Percentiles rank a stretch among this genome's conserved stretches.
Conservation (phyloP, 2,888 invertebrate genomes). For the Drepana falcataria region DNA sequence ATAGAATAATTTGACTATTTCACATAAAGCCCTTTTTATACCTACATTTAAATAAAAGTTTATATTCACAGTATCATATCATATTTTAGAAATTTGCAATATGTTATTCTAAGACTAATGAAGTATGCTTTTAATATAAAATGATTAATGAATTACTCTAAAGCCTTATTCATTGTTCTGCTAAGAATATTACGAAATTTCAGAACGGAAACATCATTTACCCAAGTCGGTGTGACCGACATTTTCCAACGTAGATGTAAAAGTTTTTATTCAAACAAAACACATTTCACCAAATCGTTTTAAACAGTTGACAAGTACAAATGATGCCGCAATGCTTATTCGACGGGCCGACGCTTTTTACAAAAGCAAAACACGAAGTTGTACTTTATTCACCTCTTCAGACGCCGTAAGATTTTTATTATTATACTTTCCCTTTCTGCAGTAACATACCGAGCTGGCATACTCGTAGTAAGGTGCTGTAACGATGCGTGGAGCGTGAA, state of each 20-base stretch:
- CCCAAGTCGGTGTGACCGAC: background rate
- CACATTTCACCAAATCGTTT: background rate
- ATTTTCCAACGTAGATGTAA: background rate
- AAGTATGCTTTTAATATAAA: background rate
- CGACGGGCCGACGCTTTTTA: conserved; percentile 32
- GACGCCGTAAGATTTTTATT: conserved; percentile 68
- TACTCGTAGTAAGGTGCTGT: conserved; percentile 55
- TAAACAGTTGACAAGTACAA: conserved; percentile 7
- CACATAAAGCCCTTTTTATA: too few species aligned
- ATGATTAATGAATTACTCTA: background rate
- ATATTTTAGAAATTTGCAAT: conserved; percentile 14
- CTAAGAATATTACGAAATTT: background rate
- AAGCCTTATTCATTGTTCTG: background rate
- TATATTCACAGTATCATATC: too few species aligned
- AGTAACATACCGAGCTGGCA: conserved; percentile 43
- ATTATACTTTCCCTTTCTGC: conserved; percentile 64
- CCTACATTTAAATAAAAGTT: too few species aligned
- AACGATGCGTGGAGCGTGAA: conserved; percentile 72
- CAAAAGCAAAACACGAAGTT: conserved; percentile 38
- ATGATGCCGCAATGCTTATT: conserved; percentile 20
- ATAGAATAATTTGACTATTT: too few species aligned
- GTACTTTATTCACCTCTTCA: conserved; percentile 45
- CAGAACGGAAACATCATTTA: background rate
- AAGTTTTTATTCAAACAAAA: background rate
- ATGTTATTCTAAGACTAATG: background rate